Conservation (phyloP, 2,113 vertebrate species). For the Formicarius rufipectus region DNA sequence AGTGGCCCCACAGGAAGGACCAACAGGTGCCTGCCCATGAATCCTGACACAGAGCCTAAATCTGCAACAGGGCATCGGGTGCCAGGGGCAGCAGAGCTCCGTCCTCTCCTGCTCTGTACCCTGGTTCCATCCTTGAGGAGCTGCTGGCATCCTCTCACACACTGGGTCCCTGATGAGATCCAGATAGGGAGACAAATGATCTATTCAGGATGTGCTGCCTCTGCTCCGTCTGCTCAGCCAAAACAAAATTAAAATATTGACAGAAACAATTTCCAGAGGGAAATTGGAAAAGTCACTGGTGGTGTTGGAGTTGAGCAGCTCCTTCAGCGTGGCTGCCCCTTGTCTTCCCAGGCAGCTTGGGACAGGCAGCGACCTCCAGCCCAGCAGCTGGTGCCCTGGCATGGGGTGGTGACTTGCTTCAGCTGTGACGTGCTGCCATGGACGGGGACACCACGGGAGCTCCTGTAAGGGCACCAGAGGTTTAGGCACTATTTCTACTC, state of each 20-base stretch:
- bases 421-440: rapidly evolving
- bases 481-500: not conserved
- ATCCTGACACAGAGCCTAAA: not conserved
- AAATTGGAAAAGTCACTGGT: not conserved
- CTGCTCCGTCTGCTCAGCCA: not conserved
- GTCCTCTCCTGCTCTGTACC: not conserved
- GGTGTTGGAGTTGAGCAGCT: rapidly evolving
- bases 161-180: rapidly evolving
- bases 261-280: conserved; percentile 28
- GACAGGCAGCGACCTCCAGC: not conserved
- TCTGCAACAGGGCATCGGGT: rapidly evolving
- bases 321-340: rapidly evolving
- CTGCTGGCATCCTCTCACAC: rapidly evolving
- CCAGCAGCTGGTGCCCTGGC: not conserved
- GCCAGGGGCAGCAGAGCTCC: not conserved
- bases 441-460: rapidly evolving
- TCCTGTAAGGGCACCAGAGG: not conserved
- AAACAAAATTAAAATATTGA: conserved; percentile 39
- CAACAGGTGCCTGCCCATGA: rapidly evolving
- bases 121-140: not conserved
- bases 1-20: not conserved
- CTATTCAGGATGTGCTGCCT: not conserved
- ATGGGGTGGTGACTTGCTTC: rapidly evolving
- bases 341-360: rapidly evolving
- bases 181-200: not conserved